Conservation (phyloP, 2,113 vertebrate genomes). For the Lampris incognitus region DNA sequence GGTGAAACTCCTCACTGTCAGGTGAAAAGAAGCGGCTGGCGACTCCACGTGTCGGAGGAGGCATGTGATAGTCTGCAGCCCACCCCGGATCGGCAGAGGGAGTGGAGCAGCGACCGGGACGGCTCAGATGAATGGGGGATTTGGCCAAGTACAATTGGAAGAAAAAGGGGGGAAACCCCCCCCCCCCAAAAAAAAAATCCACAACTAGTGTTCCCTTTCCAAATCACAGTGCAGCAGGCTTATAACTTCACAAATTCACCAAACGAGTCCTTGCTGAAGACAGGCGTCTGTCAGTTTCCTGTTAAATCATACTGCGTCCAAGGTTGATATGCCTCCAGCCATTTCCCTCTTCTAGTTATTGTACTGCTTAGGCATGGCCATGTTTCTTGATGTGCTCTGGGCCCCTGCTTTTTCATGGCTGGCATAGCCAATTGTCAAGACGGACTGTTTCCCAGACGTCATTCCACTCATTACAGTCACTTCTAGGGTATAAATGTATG, state of each 20-base stretch:
- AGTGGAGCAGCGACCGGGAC: no score
- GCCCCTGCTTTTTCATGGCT: constrained; percentile 1
- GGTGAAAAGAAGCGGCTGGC: no score
- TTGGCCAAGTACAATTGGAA: no score
- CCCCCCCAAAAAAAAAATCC: no score
- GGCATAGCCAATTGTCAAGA: constrained; percentile 28
- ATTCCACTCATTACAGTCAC: constrained; percentile 17
- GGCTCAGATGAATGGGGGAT: no score
- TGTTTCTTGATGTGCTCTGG: constrained; percentile 13
- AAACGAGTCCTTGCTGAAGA: not conserved
- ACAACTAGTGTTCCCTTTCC: constrained; percentile 41
- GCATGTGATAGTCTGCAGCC: no score
- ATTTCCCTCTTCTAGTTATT: constrained; percentile 23
- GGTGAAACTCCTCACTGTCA: no score
- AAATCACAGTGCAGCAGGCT: constrained; percentile 24
- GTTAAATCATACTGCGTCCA: constrained; percentile 17
- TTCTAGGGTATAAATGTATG: not conserved
- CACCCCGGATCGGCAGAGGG: no score
- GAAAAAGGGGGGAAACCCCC: no score
- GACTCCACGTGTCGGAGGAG: no score
- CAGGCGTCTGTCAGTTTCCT: constrained; percentile 22
- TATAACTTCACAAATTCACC: constrained; percentile 4
- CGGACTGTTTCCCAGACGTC: constrained; percentile 46
- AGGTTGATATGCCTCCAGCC: not conserved
- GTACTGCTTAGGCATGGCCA: constrained; percentile 31